Evolutionary conservation across 2,888 invertebrate genomes (phyloP).

Genomic region (Phaonia tiefii): DNA sequence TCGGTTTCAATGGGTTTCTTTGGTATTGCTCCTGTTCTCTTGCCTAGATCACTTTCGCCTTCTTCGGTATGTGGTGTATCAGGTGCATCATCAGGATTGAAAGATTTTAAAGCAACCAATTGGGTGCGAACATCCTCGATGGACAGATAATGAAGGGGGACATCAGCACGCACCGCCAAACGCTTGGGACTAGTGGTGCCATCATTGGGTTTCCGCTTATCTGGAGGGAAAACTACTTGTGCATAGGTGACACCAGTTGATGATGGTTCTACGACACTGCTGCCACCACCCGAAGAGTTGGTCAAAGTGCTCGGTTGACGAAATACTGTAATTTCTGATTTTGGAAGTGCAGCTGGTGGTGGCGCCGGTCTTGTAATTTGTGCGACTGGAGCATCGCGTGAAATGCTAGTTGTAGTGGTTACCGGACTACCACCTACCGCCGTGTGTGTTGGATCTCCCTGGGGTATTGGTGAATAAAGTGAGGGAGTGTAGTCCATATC

Average conservation of each 20-base stretch:
- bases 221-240: constrained; percentile 78
- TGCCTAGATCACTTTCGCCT: not conserved
- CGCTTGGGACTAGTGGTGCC: constrained; percentile 75
- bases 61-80: not conserved
- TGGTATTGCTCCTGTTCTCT: not conserved
- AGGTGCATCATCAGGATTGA: constrained; percentile 68
- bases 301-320: constrained; percentile 77
- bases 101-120: constrained; percentile 75
- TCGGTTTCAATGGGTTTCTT: constrained; percentile 52
- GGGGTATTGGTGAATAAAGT: constrained; percentile 75
- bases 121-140: constrained; percentile 77
- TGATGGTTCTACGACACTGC: constrained; percentile 72
- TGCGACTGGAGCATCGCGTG: constrained; percentile 64
- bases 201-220: constrained; percentile 73
- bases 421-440: constrained; percentile 71
- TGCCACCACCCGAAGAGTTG: constrained; percentile 73
- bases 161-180: constrained; percentile 75
- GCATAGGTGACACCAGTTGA: constrained; percentile 75
- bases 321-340: constrained; percentile 70
- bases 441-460: constrained; percentile 67
- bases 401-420: constrained; percentile 69
- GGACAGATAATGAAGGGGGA: constrained; percentile 77
- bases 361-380: constrained; percentile 56
- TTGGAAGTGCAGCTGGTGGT: constrained; percentile 28
- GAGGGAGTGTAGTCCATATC: constrained; percentile 79